These are phyloP conservation scores for Drosophila melanosoma DNA, from an alignment of 2,888 invertebrate genomes.

Conservation along the genomic window DNA sequence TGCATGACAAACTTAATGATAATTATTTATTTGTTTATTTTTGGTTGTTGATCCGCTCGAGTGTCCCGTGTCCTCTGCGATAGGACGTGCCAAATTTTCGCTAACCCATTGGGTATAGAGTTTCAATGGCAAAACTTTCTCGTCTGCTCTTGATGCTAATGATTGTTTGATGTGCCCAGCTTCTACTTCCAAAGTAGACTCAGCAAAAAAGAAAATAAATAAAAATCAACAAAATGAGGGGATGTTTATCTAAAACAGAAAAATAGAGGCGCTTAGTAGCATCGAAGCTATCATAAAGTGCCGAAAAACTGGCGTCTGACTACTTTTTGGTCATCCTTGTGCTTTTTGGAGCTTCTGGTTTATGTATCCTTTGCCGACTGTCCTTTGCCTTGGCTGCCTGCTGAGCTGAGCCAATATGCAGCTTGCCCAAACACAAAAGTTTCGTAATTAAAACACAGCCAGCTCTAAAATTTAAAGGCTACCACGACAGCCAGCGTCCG, in stretches of 20 bases:
- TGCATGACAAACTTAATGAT: neutral
- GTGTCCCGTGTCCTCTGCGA: conserved; percentile 1
- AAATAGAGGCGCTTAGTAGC: conserved; percentile 25
- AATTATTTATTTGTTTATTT: conserved; percentile 20
- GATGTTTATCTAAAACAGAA: neutral
- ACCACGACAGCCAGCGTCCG: neutral
- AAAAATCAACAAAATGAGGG: neutral
- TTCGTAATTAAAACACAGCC: conserved; percentile 69
- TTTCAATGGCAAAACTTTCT: conserved; percentile 39
- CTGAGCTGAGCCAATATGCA: conserved; percentile 48
- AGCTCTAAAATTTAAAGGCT: conserved; percentile 38
- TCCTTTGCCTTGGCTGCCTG: conserved; percentile 18
- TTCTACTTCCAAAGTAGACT: conserved; percentile 25
- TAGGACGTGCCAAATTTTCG: conserved; percentile 14
- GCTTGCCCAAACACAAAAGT: conserved; percentile 60
- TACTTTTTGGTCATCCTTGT: conserved; percentile 28
- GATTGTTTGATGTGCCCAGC: conserved; percentile 74
- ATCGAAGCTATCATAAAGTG: conserved; percentile 39
- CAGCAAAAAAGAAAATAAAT: conserved; percentile 6
- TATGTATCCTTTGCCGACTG: conserved; percentile 16
- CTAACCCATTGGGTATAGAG: conserved; percentile 10
- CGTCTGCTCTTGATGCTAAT: conserved; percentile 62
- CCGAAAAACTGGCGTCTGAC: conserved; percentile 26
- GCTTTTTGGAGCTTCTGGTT: conserved; percentile 14
- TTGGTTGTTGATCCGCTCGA: neutral